Percentiles rank a stretch among this genome's conserved stretches.
Conservation (phyloP, 2,113 vertebrate species). For the Oreochromis aureus region DNA sequence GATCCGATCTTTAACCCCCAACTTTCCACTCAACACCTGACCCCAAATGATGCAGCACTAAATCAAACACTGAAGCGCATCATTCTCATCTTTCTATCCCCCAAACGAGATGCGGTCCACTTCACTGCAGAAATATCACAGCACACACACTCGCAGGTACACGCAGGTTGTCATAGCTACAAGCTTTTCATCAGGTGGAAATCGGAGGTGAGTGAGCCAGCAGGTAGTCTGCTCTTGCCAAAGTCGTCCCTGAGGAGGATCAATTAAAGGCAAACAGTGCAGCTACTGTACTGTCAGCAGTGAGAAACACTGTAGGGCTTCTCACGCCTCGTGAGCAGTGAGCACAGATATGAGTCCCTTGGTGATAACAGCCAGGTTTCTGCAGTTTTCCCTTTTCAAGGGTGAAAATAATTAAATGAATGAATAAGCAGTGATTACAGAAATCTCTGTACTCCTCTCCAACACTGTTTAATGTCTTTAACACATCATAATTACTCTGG, state of each 20-base stretch:
- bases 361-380: not conserved
- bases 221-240: constrained; percentile 18
- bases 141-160: not conserved
- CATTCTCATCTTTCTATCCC: not conserved
- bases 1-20: not conserved
- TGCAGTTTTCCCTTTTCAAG: not conserved
- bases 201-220: not conserved
- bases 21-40: not conserved
- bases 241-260: constrained; percentile 23
- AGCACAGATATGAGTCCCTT: not conserved
- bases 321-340: not conserved
- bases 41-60: not conserved
- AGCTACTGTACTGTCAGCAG: not conserved
- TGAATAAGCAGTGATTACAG: not conserved
- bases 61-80: not conserved
- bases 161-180: constrained; percentile 22
- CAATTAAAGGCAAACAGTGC: constrained; percentile 33
- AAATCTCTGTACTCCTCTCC: not conserved
- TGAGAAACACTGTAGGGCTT: not conserved
- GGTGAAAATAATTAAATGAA: not conserved
- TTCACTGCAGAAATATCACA: not conserved
- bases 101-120: not conserved
- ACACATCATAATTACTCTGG: not conserved
- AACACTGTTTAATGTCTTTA: not conserved
- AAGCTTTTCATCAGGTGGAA: not conserved